Evolutionary conservation across 2,113 vertebrate species (phyloP).

Genomic region (Mormoops blainvillei): DNA sequence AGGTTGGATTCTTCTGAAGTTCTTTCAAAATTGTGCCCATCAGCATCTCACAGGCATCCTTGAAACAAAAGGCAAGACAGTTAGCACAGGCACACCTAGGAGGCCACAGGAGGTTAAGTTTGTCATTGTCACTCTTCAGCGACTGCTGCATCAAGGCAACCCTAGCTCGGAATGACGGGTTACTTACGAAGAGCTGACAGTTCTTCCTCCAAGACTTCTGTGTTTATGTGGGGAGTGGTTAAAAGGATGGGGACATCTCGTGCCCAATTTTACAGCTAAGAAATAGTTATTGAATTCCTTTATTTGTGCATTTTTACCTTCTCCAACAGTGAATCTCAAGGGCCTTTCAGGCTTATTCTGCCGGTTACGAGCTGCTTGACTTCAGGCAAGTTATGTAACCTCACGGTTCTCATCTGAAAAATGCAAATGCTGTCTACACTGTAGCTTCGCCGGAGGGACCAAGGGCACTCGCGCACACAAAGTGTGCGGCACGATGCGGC

Average conservation of each 20-base stretch:
- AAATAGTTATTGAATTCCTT: not conserved
- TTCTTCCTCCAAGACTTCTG: not conserved
- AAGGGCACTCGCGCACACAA: not conserved
- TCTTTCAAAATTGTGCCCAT: constrained; percentile 80
- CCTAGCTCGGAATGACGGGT: not conserved
- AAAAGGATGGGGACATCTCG: not conserved
- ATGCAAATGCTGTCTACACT: not conserved
- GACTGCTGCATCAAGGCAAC: not conserved
- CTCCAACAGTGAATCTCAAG: not conserved
- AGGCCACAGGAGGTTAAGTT: not conserved
- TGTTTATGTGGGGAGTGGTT: not conserved
- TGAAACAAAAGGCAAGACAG: not conserved
- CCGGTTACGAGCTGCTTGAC: not conserved
- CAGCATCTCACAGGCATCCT: constrained; percentile 86
- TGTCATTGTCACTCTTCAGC: not conserved
- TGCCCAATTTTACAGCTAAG: not conserved
- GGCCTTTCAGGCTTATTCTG: not conserved
- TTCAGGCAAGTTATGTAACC: not conserved
- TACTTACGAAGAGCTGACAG: not conserved
- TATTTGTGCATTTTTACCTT: not conserved
- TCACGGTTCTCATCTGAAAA: not conserved
- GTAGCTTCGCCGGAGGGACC: not conserved
- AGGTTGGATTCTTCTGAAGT: constrained; percentile 63
- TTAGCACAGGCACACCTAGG: not conserved
- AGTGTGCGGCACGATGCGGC: not conserved